Conservation (phyloP, 2,113 vertebrate genomes). For the Tursiops truncatus region DNA sequence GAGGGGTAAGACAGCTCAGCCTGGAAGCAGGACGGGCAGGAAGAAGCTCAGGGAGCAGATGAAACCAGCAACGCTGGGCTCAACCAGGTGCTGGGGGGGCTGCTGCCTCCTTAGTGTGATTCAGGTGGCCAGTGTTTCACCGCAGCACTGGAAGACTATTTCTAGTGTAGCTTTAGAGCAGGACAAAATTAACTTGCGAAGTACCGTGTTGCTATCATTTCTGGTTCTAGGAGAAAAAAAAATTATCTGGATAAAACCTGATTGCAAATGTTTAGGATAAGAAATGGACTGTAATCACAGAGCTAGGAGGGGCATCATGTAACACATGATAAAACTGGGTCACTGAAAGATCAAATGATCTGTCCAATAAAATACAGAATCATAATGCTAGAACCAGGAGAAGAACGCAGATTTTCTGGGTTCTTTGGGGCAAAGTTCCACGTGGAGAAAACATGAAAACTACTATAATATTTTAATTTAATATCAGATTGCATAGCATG, state of each 20-base stretch:
- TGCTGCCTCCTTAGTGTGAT: not conserved
- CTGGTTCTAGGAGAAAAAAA: not conserved
- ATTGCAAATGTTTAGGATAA: not conserved
- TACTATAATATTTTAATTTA: not conserved
- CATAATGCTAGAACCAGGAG: not conserved
- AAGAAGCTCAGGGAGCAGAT: too few species aligned
- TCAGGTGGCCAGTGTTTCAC: not conserved
- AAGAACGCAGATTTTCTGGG: not conserved
- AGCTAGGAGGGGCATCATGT: not conserved
- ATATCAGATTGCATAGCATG: not conserved
- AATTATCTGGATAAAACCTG: not conserved
- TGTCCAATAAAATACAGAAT: not conserved
- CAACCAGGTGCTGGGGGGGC: not conserved
- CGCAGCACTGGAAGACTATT: not conserved
- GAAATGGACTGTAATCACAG: not conserved
- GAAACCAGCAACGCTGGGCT: accelerated
- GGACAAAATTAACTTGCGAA: not conserved
- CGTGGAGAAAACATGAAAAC: not conserved
- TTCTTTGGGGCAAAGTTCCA: not conserved
- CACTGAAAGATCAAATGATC: not conserved
- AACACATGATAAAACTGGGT: not conserved
- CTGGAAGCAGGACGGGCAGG: not conserved
- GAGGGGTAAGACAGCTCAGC: not conserved
- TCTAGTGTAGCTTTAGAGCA: not conserved
- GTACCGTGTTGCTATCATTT: not conserved